Conservation (phyloP, 2,797 vertebrate genomes). For the Manis crassicaudata region DNA sequence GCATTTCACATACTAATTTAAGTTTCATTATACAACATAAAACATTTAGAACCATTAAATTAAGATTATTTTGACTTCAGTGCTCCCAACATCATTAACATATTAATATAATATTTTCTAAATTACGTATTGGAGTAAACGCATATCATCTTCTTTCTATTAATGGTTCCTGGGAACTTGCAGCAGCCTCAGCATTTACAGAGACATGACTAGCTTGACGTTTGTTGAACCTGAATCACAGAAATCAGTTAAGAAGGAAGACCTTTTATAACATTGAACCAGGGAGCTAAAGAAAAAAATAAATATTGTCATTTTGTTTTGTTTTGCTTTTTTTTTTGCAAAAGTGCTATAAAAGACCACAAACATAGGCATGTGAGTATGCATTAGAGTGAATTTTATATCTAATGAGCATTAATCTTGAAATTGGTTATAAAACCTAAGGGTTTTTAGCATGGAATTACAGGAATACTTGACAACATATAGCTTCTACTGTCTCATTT, state of each 20-base stretch:
- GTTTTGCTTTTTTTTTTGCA: not conserved
- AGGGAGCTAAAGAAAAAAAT: not conserved
- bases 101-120: not conserved
- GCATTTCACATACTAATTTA: conserved; percentile 55
- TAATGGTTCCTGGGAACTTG: not conserved
- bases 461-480: not conserved
- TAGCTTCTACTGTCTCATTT: not conserved
- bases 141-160: not conserved
- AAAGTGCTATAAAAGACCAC: not conserved
- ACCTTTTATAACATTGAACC: not conserved
- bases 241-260: not conserved
- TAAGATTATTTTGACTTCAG: conserved; percentile 54
- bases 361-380: not conserved
- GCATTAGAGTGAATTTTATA: not conserved
- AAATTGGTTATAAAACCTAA: not conserved
- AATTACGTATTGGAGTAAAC: not conserved
- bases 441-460: not conserved
- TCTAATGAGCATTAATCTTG: not conserved
- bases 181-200: not conserved
- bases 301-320: not conserved
- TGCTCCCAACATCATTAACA: conserved; percentile 16
- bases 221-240: not conserved
- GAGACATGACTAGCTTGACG: not conserved
- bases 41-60: conserved; percentile 38
- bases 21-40: conserved; percentile 53